Evolutionary conservation across 2,888 invertebrate species (phyloP).

Genomic region (Leucoptera coffeella): DNA sequence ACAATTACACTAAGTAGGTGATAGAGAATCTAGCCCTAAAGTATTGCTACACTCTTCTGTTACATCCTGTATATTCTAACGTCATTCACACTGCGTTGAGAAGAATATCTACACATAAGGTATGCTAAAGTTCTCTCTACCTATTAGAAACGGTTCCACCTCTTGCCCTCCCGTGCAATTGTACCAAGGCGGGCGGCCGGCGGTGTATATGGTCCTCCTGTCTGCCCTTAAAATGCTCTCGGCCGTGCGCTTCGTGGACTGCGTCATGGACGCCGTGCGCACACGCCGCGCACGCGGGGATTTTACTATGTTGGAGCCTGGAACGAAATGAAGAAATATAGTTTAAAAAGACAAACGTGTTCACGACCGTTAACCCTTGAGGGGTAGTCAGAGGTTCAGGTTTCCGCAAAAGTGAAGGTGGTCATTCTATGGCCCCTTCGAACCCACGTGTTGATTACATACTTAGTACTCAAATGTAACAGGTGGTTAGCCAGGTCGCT

Average conservation of each 20-base stretch:
- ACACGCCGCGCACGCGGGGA: conserved; percentile 71
- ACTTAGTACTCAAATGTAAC: no score
- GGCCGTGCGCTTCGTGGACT: conserved; percentile 71
- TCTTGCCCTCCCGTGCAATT: conserved; percentile 95
- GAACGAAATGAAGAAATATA: not conserved
- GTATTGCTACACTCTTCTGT: no score
- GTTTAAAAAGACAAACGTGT: not conserved
- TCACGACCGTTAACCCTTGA: not conserved
- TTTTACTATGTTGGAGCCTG: conserved; percentile 59
- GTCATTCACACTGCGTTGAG: no score
- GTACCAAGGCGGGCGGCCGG: conserved; percentile 98
- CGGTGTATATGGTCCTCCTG: conserved; percentile 91
- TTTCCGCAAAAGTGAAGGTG: no score
- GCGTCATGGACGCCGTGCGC: conserved; percentile 78
- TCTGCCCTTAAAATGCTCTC: conserved; percentile 83
- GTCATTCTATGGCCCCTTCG: no score
- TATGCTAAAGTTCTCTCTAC: no score
- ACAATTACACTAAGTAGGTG: no score
- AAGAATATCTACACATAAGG: no score
- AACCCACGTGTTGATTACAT: no score
- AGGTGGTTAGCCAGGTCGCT: no score
- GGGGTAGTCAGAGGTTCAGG: not conserved
- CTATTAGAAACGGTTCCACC: conserved; percentile 96
- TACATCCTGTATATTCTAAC: no score
- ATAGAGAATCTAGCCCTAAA: no score